Evolutionary conservation across 2,113 vertebrate genomes (phyloP), one percentile per base, ranked within the genome.

Genomic region (Oreocharis arfaki): DNA sequence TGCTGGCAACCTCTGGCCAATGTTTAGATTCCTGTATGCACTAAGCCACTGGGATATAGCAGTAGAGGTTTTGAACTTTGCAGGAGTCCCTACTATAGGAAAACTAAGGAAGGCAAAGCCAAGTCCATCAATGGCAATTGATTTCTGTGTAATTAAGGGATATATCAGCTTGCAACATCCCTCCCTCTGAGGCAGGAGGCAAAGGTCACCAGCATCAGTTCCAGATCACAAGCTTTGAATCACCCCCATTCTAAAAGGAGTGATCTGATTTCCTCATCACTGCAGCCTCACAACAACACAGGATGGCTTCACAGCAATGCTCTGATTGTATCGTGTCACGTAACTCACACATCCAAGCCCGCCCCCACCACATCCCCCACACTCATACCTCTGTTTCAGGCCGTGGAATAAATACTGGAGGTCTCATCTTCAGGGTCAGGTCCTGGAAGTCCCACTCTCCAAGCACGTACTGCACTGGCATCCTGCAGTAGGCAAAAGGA

Each of bases 361-460:
- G 0, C 2, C 41, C 50, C 67, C 2, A 2, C 19, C 18, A 17
- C 3, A 0, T 13, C 47, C 42, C 61, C 63, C 39, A 50, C 23
- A 19, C 15, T 70, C 96, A n/a, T 93, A 99, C 99, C 99, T 99
- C 99, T 6, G 99, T 99, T 97, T 99, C 99, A 30, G 99, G 99
- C 84, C 99, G 98, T 52, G 99, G 99, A 97, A 99, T 99, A 90
- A 99, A 99, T 14, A 99, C 99, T 5, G 99, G 99, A 46, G 99
- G 98, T 84, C 92, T 98, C 98, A 99, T 99, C 97, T 98, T 99
- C 94, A 99, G 96, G 4, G 97, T 99, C 94, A 99, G 96, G 53
- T 99, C 98, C 89, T 97, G 98, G 90, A 99, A 99, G 97, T 99
- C 99, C 99, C 99, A 99, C 96, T 99, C 99, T 49, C 99, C 98